These are phyloP conservation scores for Struthio camelus DNA, from an alignment of 2,113 vertebrate genomes.

Conservation along the genomic window DNA sequence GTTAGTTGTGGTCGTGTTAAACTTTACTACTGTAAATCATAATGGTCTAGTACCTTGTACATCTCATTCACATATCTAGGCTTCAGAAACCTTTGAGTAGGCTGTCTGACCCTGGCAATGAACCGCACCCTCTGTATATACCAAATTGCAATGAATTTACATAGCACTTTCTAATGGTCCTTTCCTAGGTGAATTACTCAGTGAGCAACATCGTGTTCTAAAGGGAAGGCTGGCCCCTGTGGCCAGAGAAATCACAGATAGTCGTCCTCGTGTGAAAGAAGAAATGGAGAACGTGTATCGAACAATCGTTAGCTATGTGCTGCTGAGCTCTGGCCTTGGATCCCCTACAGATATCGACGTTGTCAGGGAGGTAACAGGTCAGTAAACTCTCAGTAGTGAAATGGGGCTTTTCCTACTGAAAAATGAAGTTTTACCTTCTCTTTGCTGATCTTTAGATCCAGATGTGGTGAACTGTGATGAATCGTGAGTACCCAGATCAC, in stretches of 20 bases:
- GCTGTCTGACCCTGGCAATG: not conserved
- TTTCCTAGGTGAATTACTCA: constrained; percentile 83
- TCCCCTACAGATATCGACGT: constrained; percentile 74
- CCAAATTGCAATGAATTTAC: not conserved
- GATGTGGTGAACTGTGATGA: not conserved
- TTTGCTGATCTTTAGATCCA: not conserved
- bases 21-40: not conserved
- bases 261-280: constrained; percentile 63
- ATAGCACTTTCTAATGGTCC: not conserved
- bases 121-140: not conserved
- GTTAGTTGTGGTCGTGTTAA: not conserved
- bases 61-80: not conserved
- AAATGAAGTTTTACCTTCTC: not conserved
- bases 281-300: constrained; percentile 81
- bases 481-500: not conserved
- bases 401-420: not conserved
- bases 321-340: constrained; percentile 82
- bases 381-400: not conserved
- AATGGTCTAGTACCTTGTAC: not conserved
- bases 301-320: constrained; percentile 80
- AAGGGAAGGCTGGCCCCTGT: constrained; percentile 78
- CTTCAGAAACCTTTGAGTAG: not conserved
- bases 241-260: constrained; percentile 84
- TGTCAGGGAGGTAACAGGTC: constrained; percentile 83
- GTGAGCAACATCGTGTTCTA: constrained; percentile 77